Evolutionary conservation across 2,888 invertebrate species (phyloP).

Genomic region (Syrista parreyssii): DNA sequence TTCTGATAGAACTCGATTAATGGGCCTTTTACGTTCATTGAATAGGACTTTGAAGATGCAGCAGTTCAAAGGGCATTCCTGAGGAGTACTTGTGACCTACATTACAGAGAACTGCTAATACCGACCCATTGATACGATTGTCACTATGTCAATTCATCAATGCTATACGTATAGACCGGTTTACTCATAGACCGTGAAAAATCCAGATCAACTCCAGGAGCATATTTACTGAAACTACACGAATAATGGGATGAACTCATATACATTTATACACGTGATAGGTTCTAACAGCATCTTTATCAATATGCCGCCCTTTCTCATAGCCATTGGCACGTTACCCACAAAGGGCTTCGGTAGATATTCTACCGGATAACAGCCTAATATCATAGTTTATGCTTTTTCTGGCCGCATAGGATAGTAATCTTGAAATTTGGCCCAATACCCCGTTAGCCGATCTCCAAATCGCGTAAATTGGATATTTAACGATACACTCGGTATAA

Average conservation of each 20-base stretch:
- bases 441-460: slow-evolving; percentile 7
- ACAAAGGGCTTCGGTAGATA: slow-evolving; percentile 35
- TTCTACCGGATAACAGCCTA: slow-evolving; percentile 38
- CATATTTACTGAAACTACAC: neutral
- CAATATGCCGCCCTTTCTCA: neutral
- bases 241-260: neutral
- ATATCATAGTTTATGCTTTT: slow-evolving; percentile 41
- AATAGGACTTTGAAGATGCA: neutral
- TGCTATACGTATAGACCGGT: neutral
- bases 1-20: neutral
- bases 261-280: neutral
- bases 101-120: neutral
- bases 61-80: neutral
- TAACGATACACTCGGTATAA: slow-evolving; percentile 27
- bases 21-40: neutral
- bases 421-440: slow-evolving; percentile 25
- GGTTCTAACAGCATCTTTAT: neutral
- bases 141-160: neutral
- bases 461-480: slow-evolving; percentile 35
- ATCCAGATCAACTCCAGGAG: neutral
- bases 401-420: slow-evolving; percentile 32
- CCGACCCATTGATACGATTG: neutral
- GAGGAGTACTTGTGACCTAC: neutral
- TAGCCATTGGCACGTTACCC: slow-evolving; percentile 40
- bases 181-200: neutral